Conservation (phyloP, 2,888 invertebrate genomes). For the Drosophila mulleri region DNA sequence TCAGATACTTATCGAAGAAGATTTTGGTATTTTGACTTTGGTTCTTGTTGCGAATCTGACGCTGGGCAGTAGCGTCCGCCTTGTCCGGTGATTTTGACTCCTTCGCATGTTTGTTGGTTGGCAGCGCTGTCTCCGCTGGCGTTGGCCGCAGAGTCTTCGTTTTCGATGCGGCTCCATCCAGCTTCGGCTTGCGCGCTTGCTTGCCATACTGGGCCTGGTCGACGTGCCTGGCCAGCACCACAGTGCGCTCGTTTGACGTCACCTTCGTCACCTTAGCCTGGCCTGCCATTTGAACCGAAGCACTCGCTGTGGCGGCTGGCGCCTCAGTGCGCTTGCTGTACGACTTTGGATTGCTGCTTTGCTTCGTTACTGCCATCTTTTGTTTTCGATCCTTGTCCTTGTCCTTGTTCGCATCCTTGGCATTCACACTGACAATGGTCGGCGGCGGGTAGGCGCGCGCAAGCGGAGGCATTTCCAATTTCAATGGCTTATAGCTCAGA, state of each 20-base stretch:
- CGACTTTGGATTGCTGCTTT: constrained; percentile 12
- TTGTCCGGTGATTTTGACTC: constrained; percentile 29
- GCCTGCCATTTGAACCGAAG: background rate
- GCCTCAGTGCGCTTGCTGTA: constrained; percentile 26
- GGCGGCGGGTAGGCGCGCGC: constrained; percentile 15
- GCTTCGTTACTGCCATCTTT: constrained; percentile 8
- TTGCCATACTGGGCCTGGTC: constrained; percentile 8
- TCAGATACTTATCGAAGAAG: constrained; percentile 71
- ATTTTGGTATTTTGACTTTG: constrained; percentile 46
- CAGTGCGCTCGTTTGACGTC: constrained; percentile 10
- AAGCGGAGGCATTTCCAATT: constrained; percentile 26
- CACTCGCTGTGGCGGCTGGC: background rate
- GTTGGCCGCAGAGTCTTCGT: constrained; percentile 16
- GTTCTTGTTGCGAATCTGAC: constrained; percentile 35
- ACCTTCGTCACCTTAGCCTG: background rate
- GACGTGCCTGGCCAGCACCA: constrained; percentile 5
- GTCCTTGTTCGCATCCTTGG: constrained; percentile 31
- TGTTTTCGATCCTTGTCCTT: constrained; percentile 32
- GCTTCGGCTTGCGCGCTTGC: constrained; percentile 20
- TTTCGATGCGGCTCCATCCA: constrained; percentile 6
- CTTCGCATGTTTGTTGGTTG: constrained; percentile 11
- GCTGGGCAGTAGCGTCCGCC: constrained; percentile 15
- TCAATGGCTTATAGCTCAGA: constrained; percentile 28
- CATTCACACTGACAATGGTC: constrained; percentile 24
- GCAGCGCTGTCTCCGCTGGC: constrained; percentile 13